phyloP scores from a whole-genome alignment of 2,797 vertebrate genomes.

The Rhabdophis nuchalis region DNA sequence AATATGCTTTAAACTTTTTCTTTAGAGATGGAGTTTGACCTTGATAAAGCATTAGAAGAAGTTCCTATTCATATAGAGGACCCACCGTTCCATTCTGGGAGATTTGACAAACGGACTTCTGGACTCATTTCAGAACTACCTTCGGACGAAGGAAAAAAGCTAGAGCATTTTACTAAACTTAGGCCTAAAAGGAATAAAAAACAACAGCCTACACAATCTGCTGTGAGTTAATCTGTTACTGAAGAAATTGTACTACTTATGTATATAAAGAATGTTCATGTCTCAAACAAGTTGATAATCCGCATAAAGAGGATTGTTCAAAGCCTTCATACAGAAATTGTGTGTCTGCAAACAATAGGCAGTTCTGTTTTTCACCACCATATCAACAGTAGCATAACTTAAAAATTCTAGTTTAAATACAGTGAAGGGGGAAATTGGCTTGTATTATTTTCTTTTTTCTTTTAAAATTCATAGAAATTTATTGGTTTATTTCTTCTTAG shows the following conservation, averaged over 20 bases:
- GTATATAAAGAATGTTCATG: not conserved
- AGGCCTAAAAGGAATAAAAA: conserved; percentile 93
- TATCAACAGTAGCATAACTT: not conserved
- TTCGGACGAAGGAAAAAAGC: conserved; percentile 90
- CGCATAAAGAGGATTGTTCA: not conserved
- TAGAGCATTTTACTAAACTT: conserved; percentile 94
- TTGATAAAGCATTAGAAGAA: conserved; percentile 94
- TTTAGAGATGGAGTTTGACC: conserved; percentile 97
- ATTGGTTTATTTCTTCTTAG: not conserved
- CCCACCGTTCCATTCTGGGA: conserved; percentile 67
- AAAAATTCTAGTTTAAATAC: not conserved
- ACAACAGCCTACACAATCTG: conserved; percentile 83
- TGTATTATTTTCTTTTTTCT: not conserved
- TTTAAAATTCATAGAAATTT: not conserved
- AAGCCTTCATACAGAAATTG: not conserved
- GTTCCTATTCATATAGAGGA: conserved; percentile 90
- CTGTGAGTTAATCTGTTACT: conserved; percentile 75
- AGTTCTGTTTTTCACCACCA: not conserved
- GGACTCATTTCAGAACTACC: conserved; percentile 85
- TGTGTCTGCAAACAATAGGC: not conserved
- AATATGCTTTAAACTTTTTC: conserved; percentile 51
- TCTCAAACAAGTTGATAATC: not conserved
- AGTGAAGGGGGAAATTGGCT: not conserved
- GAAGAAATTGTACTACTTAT: not conserved
- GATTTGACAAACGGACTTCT: conserved; percentile 77